These are phyloP conservation scores for Tetropium fuscum DNA, from an alignment of 2,888 invertebrate species.

Conservation along the genomic window DNA sequence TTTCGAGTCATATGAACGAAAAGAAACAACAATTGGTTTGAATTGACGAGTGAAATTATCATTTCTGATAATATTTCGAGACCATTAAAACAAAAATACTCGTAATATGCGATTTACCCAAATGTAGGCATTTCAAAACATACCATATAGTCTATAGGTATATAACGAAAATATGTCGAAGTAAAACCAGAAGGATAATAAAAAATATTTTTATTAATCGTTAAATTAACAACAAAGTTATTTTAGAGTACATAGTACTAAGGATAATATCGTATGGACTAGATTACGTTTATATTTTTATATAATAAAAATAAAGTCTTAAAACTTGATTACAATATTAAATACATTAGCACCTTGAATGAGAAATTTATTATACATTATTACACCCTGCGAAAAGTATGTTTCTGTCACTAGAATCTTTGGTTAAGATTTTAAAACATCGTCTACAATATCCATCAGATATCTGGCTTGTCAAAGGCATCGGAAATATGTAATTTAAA, in stretches of 20 bases:
- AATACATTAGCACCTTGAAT: constrained; percentile 10
- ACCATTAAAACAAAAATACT: too few species aligned
- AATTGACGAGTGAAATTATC: too few species aligned
- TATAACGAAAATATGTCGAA: too few species aligned
- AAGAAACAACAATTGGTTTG: too few species aligned
- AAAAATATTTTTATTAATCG: constrained; percentile 45
- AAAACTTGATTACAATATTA: constrained; percentile 27
- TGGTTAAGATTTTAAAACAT: constrained; percentile 44
- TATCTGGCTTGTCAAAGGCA: too few species aligned
- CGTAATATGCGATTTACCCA: too few species aligned
- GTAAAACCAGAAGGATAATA: constrained; percentile 13
- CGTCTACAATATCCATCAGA: too few species aligned
- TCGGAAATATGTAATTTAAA: too few species aligned
- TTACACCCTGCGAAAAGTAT: constrained; percentile 31
- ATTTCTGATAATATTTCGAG: too few species aligned
- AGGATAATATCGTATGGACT: constrained; percentile 48
- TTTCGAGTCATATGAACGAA: too few species aligned
- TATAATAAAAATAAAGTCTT: constrained; percentile 33
- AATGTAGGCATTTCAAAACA: background rate
- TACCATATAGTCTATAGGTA: too few species aligned
- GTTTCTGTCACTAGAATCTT: constrained; percentile 40
- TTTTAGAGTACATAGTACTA: constrained; percentile 48
- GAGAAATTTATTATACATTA: constrained; percentile 14
- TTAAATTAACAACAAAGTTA: constrained; percentile 46
- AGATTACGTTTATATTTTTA: constrained; percentile 45